These are phyloP conservation scores for Indicator indicator DNA, from an alignment of 2,113 vertebrate genomes.

Conservation along the genomic window DNA sequence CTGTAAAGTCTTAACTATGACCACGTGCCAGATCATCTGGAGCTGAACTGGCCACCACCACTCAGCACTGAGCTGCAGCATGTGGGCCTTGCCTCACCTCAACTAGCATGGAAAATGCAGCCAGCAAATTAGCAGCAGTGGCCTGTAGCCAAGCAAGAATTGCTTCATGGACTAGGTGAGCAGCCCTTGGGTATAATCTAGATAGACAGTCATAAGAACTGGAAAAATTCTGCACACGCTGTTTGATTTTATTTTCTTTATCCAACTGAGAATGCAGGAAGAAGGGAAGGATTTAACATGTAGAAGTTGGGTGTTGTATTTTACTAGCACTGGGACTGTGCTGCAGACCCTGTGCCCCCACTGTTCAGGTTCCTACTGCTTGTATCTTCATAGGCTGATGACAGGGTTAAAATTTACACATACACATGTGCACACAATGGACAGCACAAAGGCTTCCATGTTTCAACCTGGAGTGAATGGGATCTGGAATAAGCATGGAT, in stretches of 20 bases:
- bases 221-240: neutral
- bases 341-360: neutral
- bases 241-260: neutral
- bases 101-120: neutral
- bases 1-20: fast-evolving
- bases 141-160: too few relatives aligned
- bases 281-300: neutral
- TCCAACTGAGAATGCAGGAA: neutral
- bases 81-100: neutral
- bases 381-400: neutral
- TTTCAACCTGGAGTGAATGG: neutral
- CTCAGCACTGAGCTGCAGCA: neutral
- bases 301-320: neutral
- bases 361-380: fast-evolving
- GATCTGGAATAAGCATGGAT: neutral
- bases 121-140: neutral
- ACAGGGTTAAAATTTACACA: neutral
- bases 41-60: neutral
- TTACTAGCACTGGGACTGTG: neutral
- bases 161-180: neutral
- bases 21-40: neutral
- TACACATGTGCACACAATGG: neutral
- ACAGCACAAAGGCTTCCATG: neutral
- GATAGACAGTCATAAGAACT: neutral
- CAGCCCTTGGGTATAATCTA: neutral